Base-by-base conservation (phyloP, 2,888 invertebrate genomes). In the Luperina testacea region DNA sequence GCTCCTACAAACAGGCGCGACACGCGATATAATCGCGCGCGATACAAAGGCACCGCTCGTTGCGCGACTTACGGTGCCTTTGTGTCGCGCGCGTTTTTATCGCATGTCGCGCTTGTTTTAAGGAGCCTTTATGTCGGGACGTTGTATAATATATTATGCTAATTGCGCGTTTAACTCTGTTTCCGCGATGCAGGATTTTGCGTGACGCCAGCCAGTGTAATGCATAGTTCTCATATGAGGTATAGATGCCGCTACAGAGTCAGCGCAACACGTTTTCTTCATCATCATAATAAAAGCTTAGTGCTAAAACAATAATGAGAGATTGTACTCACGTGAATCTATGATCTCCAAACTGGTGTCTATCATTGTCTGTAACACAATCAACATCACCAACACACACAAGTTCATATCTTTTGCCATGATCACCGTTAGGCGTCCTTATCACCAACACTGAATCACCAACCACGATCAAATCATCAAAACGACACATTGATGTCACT, bases 241-340 rank as follows among this genome's bases (percentile, higher is more conserved):
- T 53, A 3, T 8, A 24, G 53, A 53, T 53, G 24, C 24, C 53
- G 20, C 51, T 20, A 53, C 51, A 53, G 24, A 57, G 24, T 11
- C 11, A 11, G 24, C 57, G 11, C 4, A 57, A 13, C 1, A 59
- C 13, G 11, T 57, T 57, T 57, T n/a, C 20, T 32, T 38, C 11
- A 38, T 24, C 6, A 6, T 24, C 27, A 13, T 48, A 69, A 48
- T 32, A 45, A 61, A 42, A 67, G 15, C 2, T 17, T 67, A n/a
- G 4, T 57, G 17, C 15, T 15, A 61, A 17, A 27, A 42, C 0
- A 69, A 42, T 42, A 77, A 27, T 0, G 45, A 0, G 20, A 45
- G 8, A n/a, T 63, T 15, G 1, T 82, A 95, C 96, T 96, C 84
- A 96, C 96, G 94, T 84, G 95, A 92, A 88, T 96, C 96, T 83